Percentiles rank a stretch among this genome's conserved stretches.
These are phyloP conservation scores for Psylliodes chrysocephalus DNA, from an alignment of 2,888 invertebrate species.

Conservation along the genomic window DNA sequence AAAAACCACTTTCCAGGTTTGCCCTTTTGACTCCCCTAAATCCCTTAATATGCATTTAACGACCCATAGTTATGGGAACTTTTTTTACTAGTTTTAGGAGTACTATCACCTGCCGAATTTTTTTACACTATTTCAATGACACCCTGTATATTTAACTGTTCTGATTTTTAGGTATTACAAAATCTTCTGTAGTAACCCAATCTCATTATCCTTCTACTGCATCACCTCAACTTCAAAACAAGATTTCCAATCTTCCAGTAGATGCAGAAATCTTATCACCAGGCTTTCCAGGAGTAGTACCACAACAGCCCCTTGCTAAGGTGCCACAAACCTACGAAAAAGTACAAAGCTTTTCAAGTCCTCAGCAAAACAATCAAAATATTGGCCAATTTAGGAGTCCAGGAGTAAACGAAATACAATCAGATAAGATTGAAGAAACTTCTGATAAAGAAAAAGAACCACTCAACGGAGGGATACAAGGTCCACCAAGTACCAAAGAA, in stretches of 20 bases:
- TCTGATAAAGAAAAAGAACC: too few relatives aligned
- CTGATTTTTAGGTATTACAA: not conserved
- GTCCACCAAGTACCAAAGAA: not conserved
- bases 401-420: not conserved
- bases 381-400: not conserved
- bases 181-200: not conserved
- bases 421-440: not conserved
- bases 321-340: not conserved
- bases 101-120: too few relatives aligned
- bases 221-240: not conserved
- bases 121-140: too few relatives aligned
- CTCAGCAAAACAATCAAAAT: constrained; percentile 11
- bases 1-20: too few relatives aligned
- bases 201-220: not conserved
- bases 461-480: not conserved
- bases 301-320: not conserved
- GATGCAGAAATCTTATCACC: constrained; percentile 1
- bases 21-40: too few relatives aligned
- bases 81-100: too few relatives aligned
- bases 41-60: too few relatives aligned
- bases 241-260: not conserved
- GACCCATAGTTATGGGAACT: too few relatives aligned
- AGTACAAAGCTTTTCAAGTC: not conserved
- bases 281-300: not conserved
- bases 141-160: too few relatives aligned